Base-by-base conservation (phyloP, 1,140 invertebrate genomes). In the Platyscapa corneri region DNA sequence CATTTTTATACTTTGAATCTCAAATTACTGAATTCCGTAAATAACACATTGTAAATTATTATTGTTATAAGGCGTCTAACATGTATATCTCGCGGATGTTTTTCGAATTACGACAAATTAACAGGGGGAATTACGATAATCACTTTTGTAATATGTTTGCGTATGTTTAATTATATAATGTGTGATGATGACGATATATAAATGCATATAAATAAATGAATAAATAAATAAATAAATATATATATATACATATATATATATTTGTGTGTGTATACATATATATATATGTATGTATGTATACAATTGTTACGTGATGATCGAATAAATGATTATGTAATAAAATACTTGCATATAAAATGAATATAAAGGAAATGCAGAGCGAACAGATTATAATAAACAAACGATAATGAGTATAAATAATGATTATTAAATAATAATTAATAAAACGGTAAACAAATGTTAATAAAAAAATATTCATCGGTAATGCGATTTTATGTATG, bases 111-210 rank as follows among this genome's bases (percentile, higher is more conserved):
- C 32, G 53, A 84, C 83, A 74, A 84, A 82, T 85, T 85, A 30
- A 85, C 56, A 80, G 84, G 87, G 81, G 87, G 37, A 89, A 89
- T 89, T 89, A 88, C 53, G 87, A 88, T 89, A 90, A 90, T 89
- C 89, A 90, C 85, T 89, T 89, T 90, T 90, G 85, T 88, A 88
- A 88, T 89, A 87, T 85, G 37, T 76, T 82, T 80, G 77, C 78
- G 37, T 76, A 85, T 76, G n/a, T 85, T 85, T 39, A 85, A 82
- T 80, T 84, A 49, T n/a, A 78, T 7, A 23, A 60, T 70, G 37
- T 23, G 32, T n/a, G 53, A 72, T 23, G 72, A 79, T 46, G 78
- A 75, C 53, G 30, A 88, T 32, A 82, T 72, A 77, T 72, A 86
- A 49, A 87, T 83, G 83, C 77, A 56, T 60, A 78, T 32, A 85